These are phyloP conservation scores for Laticauda colubrina DNA, from an alignment of 2,113 vertebrate genomes.

Conservation along the genomic window DNA sequence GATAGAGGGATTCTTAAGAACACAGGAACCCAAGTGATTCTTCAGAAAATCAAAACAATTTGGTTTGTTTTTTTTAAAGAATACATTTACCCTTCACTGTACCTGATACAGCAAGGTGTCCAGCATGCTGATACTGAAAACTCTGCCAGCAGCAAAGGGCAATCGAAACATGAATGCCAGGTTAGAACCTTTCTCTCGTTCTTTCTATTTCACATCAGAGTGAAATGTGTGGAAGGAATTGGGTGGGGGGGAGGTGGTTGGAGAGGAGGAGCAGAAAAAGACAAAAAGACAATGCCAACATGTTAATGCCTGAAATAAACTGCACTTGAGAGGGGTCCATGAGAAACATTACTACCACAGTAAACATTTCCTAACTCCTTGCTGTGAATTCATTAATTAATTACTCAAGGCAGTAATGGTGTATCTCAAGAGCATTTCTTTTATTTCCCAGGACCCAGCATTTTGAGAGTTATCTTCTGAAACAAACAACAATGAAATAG, in stretches of 20 bases:
- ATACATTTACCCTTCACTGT: background rate
- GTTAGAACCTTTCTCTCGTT: conserved; percentile 84
- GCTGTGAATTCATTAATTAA: conserved; percentile 3
- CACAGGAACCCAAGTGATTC: background rate
- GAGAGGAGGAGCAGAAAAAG: background rate
- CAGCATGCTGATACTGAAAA: conserved; percentile 88
- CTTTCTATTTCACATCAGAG: conserved; percentile 73
- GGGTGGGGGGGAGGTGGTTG: background rate
- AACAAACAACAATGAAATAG: background rate
- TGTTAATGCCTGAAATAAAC: background rate
- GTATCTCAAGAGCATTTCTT: background rate
- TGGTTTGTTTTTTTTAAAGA: background rate
- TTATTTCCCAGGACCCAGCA: background rate
- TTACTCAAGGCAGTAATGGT: background rate
- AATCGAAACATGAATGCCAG: conserved; percentile 87
- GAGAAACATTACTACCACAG: background rate
- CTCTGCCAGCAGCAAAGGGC: conserved; percentile 83
- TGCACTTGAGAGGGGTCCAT: background rate
- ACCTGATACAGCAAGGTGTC: conserved; percentile 87
- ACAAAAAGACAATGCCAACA: background rate
- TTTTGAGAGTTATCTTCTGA: background rate
- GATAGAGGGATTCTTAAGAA: background rate
- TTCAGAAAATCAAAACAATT: background rate
- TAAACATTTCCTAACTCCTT: background rate
- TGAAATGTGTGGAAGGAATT: background rate